These are phyloP conservation scores for Hormaphis cornu DNA, from an alignment of 1,140 invertebrate genomes.

Conservation along the genomic window DNA sequence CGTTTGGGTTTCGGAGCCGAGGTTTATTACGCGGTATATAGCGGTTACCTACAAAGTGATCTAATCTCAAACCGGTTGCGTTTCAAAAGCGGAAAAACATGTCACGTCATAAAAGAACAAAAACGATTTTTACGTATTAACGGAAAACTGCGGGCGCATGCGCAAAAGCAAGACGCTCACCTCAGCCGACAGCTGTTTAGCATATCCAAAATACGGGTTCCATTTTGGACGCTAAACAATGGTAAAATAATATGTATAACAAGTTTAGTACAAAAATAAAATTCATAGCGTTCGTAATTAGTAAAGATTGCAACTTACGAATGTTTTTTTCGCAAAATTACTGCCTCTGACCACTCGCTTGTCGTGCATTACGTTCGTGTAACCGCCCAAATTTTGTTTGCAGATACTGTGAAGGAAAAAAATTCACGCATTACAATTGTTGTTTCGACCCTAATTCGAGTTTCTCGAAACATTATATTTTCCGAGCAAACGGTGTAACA, in stretches of 20 bases:
- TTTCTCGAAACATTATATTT: background rate
- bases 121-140: too few species aligned
- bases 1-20: too few species aligned
- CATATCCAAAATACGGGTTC: slow-evolving; percentile 47
- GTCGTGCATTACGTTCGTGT: slow-evolving; percentile 74
- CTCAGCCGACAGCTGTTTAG: slow-evolving; percentile 43
- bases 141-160: background rate
- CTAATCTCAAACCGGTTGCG: background rate
- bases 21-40: too few species aligned
- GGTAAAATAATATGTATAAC: slow-evolving; percentile 18
- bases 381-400: background rate
- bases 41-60: background rate
- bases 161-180: slow-evolving; percentile 36
- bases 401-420: too few species aligned
- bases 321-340: slow-evolving; percentile 55
- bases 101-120: background rate
- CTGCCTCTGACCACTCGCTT: slow-evolving; percentile 68
- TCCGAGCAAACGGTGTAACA: background rate
- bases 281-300: slow-evolving; percentile 41
- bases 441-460: background rate
- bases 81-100: slow-evolving; percentile 12
- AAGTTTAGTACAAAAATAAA: background rate
- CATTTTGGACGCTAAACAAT: slow-evolving; percentile 42
- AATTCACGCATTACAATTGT: background rate
- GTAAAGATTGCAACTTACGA: slow-evolving; percentile 37